These are phyloP conservation scores for Nibea coibor DNA, from an alignment of 2,113 vertebrate genomes.

Conservation along the genomic window DNA sequence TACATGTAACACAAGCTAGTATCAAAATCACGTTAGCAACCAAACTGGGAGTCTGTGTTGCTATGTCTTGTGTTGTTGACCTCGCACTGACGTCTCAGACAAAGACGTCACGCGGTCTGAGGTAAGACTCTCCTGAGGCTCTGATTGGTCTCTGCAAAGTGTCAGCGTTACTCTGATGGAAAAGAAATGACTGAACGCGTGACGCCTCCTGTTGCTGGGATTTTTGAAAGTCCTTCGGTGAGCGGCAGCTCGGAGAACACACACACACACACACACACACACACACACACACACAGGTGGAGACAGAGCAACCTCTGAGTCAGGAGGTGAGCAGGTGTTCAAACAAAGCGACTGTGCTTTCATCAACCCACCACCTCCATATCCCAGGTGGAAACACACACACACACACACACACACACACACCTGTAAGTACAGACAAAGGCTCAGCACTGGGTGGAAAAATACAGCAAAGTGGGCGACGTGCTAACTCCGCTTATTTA, in stretches of 20 bases:
- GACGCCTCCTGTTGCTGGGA: background rate
- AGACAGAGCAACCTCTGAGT: slow-evolving; percentile 58
- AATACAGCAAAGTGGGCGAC: slow-evolving; percentile 18
- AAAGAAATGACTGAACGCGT: background rate
- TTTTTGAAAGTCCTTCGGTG: slow-evolving; percentile 20
- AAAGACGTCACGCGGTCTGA: too few relatives aligned
- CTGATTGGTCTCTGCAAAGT: too few relatives aligned
- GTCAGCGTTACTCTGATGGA: background rate
- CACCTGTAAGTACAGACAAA: slow-evolving; percentile 44
- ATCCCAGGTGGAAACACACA: slow-evolving; percentile 65
- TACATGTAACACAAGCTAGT: too few relatives aligned
- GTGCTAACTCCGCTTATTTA: background rate
- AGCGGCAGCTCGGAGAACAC: slow-evolving; percentile 11
- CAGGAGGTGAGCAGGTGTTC: slow-evolving; percentile 83
- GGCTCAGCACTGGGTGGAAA: slow-evolving; percentile 43
- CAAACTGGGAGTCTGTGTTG: too few relatives aligned
- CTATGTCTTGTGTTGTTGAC: too few relatives aligned
- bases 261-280: slow-evolving; percentile 9
- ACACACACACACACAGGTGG: slow-evolving; percentile 23
- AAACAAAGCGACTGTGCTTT: slow-evolving; percentile 81
- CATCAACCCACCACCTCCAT: slow-evolving; percentile 70
- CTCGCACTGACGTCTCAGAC: too few relatives aligned
- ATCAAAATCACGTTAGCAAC: too few relatives aligned
- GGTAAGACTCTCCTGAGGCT: too few relatives aligned
- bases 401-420: slow-evolving; percentile 16